Evolutionary conservation across 1,140 invertebrate species (phyloP).

Genomic region (Sweltsa coloradensis): DNA sequence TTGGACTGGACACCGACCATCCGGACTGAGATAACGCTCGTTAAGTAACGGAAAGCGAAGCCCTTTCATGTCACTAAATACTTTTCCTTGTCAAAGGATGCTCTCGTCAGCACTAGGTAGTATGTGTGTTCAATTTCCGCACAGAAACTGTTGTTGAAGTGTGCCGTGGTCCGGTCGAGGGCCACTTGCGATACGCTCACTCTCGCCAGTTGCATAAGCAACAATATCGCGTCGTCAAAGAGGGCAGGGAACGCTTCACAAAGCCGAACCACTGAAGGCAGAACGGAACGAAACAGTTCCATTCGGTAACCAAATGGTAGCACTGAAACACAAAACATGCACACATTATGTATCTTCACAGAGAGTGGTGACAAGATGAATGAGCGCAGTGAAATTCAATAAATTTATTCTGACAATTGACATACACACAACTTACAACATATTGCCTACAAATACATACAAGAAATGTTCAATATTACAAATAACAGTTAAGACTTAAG

Average conservation of each 20-base stretch:
- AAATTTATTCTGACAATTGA: not conserved
- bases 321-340: slow-evolving; percentile 37
- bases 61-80: no score
- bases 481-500: slow-evolving; percentile 6
- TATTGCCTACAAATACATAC: not conserved
- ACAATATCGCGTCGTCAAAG: slow-evolving; percentile 72
- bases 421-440: no score
- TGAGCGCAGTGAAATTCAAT: not conserved
- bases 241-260: slow-evolving; percentile 87
- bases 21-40: no score
- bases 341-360: not conserved
- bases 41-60: no score
- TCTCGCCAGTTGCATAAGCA: slow-evolving; percentile 75
- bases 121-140: no score
- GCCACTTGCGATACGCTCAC: slow-evolving; percentile 75
- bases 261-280: slow-evolving; percentile 75
- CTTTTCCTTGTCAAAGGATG: no score
- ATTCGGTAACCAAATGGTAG: slow-evolving; percentile 64
- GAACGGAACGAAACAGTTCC: slow-evolving; percentile 66
- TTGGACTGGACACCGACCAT: no score
- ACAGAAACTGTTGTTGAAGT: no score
- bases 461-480: not conserved
- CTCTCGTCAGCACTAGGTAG: no score
- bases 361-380: not conserved
- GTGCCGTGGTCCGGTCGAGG: slow-evolving; percentile 34